Conservation (phyloP, 2,797 vertebrate species). For the Ctenochaetus hawaiiensis region DNA sequence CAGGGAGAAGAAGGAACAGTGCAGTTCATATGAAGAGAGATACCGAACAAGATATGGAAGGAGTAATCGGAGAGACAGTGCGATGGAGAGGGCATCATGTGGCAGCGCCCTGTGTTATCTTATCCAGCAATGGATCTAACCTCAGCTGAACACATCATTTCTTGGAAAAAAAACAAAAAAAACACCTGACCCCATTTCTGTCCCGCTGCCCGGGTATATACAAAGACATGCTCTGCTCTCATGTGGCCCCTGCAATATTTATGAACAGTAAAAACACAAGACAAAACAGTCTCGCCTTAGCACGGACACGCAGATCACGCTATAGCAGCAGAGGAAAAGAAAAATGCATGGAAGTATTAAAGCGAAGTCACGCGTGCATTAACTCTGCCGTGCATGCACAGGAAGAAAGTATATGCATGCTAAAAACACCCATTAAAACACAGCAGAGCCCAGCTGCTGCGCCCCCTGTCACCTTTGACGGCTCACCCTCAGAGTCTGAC, state of each 20-base stretch:
- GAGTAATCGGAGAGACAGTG: conserved; percentile 50
- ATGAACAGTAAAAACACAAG: conserved; percentile 40
- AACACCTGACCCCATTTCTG: conserved; percentile 40
- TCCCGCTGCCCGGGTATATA: conserved; percentile 17
- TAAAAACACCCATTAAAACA: conserved; percentile 33
- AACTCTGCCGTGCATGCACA: conserved; percentile 5
- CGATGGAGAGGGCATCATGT: conserved; percentile 52
- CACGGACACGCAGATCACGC: conserved; percentile 4
- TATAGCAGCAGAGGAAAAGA: background rate
- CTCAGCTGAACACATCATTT: conserved; percentile 57
- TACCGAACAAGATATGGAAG: conserved; percentile 47
- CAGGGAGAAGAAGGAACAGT: conserved; percentile 23
- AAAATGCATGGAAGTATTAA: conserved; percentile 11
- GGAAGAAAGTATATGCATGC: conserved; percentile 11
- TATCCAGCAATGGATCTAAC: conserved; percentile 64
- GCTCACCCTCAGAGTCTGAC: conserved; percentile 17
- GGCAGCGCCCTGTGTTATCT: conserved; percentile 55
- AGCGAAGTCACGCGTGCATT: conserved; percentile 14
- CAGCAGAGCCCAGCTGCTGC: conserved; percentile 43
- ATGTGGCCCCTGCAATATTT: conserved; percentile 46
- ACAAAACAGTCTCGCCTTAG: conserved; percentile 7
- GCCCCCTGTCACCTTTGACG: background rate
- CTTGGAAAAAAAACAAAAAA: conserved; percentile 41
- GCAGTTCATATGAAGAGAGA: conserved; percentile 50
- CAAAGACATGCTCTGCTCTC: conserved; percentile 15